phyloP scores from a whole-genome alignment of 2,113 vertebrate genomes.

The Platichthys flesus region DNA sequence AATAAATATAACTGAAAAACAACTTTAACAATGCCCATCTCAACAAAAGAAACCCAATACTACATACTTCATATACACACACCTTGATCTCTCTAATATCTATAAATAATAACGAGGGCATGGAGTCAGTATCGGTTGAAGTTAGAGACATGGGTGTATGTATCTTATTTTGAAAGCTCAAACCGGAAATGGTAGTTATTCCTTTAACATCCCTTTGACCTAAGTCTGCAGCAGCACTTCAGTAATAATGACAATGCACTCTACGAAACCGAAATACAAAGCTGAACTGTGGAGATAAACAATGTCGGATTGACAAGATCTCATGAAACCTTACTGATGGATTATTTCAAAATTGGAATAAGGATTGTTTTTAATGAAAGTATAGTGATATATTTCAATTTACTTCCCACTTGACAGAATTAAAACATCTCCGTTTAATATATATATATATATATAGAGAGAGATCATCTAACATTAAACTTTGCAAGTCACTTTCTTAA shows the following conservation, averaged over 20 bases:
- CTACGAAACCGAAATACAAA: neutral
- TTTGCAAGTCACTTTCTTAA: too few relatives aligned
- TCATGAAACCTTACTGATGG: neutral
- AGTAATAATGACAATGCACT: constrained; percentile 54
- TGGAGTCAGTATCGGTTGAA: neutral
- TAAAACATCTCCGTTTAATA: too few relatives aligned
- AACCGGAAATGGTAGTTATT: constrained; percentile 19
- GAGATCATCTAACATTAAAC: too few relatives aligned
- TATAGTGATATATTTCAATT: too few relatives aligned
- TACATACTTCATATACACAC: too few relatives aligned
- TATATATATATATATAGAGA: too few relatives aligned
- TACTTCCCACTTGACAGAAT: too few relatives aligned
- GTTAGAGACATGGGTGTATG: neutral
- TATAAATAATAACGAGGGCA: neutral
- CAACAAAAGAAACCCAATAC: too few relatives aligned
- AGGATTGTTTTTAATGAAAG: too few relatives aligned
- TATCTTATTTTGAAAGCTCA: constrained; percentile 44
- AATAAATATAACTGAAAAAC: too few relatives aligned
- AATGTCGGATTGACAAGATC: neutral
- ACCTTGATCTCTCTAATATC: neutral
- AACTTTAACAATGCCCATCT: too few relatives aligned
- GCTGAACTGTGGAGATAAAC: neutral
- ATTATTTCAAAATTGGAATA: too few relatives aligned
- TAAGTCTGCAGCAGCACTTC: neutral
- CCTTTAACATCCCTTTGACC: neutral